These are phyloP conservation scores for Xylocampa areola DNA, from an alignment of 2,888 invertebrate genomes.

Conservation along the genomic window DNA sequence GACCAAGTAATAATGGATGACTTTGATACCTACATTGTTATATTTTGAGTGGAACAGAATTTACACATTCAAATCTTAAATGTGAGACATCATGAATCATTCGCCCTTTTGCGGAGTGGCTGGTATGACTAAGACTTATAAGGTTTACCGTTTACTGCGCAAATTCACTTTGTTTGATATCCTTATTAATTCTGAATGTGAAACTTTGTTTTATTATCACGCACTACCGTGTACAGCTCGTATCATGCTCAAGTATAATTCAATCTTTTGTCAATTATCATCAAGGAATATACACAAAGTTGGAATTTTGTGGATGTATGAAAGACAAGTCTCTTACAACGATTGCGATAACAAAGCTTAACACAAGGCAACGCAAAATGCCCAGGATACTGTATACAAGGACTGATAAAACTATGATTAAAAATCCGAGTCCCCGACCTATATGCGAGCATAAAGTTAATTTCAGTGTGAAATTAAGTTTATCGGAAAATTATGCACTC, in stretches of 20 bases:
- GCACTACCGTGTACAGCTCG: constrained; percentile 10
- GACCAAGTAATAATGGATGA: too few species aligned
- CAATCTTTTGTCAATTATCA: too few species aligned
- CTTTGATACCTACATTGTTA: constrained; percentile 3
- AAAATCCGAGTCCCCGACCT: too few species aligned
- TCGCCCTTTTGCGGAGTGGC: constrained; percentile 38
- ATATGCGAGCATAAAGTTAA: too few species aligned
- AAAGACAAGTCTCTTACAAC: too few species aligned
- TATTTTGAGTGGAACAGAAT: constrained; percentile 8
- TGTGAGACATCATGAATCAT: constrained; percentile 44
- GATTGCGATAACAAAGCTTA: too few species aligned
- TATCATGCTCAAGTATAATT: too few species aligned
- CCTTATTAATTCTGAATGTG: constrained; percentile 10
- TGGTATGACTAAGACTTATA: constrained; percentile 48
- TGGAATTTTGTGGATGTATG: too few species aligned
- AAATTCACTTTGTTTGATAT: constrained; percentile 25
- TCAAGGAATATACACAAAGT: too few species aligned
- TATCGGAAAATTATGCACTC: not conserved
- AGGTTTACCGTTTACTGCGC: constrained; percentile 17
- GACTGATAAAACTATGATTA: too few species aligned
- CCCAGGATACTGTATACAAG: too few species aligned
- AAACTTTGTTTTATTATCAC: constrained; percentile 20
- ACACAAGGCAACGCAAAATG: too few species aligned
- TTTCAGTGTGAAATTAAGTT: not conserved
- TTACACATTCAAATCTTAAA: constrained; percentile 25